Conservation (phyloP, 1,140 invertebrate species). For the Drosophila cardini region DNA sequence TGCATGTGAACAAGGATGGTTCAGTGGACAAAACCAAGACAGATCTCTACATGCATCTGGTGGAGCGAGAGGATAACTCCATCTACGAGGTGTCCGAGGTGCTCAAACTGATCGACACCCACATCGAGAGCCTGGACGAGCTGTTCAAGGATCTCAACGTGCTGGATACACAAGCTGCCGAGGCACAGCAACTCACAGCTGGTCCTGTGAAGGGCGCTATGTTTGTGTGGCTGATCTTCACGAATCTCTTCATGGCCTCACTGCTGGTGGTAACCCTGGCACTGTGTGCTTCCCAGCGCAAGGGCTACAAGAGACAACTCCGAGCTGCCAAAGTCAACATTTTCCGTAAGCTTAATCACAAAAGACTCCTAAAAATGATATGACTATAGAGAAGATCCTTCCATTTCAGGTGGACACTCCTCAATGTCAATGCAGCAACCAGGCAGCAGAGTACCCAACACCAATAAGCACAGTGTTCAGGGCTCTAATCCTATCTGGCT, state of each 20-base stretch:
- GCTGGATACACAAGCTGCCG: constrained; percentile 93
- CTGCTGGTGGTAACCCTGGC: constrained; percentile 91
- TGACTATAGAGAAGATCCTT: not conserved
- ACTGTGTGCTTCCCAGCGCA: constrained; percentile 92
- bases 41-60: constrained; percentile 96
- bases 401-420: constrained; percentile 62
- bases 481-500: constrained; percentile 98
- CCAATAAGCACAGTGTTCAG: constrained; percentile 96
- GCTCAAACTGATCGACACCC: constrained; percentile 93
- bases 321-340: constrained; percentile 97
- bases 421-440: constrained; percentile 69
- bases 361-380: not conserved
- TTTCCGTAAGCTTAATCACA: constrained; percentile 89
- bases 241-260: constrained; percentile 91
- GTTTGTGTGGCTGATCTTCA: constrained; percentile 92
- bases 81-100: constrained; percentile 95
- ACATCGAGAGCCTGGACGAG: constrained; percentile 94
- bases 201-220: constrained; percentile 86
- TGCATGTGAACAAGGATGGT: constrained; percentile 96
- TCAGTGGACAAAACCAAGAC: constrained; percentile 97
- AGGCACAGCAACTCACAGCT: constrained; percentile 86
- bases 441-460: constrained; percentile 93
- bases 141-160: constrained; percentile 97
- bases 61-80: constrained; percentile 94
- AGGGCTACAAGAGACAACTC: constrained; percentile 93